Conservation (phyloP, 2,888 invertebrate species). For the Latheticus oryzae region DNA sequence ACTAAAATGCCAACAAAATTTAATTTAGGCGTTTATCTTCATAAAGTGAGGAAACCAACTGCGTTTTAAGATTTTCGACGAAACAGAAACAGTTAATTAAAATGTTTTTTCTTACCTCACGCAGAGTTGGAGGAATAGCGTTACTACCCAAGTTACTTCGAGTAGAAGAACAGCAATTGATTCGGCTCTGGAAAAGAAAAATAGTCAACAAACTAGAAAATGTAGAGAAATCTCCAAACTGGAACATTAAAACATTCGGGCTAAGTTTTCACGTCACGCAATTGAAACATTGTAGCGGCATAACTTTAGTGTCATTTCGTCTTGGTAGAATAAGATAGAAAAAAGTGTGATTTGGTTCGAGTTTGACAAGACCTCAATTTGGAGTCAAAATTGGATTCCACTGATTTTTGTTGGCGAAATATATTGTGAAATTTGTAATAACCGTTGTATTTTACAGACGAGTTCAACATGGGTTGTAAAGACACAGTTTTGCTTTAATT, state of each 20-base stretch:
- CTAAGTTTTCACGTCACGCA: too few relatives aligned
- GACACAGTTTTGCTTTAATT: too few relatives aligned
- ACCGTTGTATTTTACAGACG: too few relatives aligned
- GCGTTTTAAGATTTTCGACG: slow-evolving; percentile 11
- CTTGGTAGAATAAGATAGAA: too few relatives aligned
- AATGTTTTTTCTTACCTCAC: slow-evolving; percentile 48
- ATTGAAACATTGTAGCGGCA: slow-evolving; percentile 1
- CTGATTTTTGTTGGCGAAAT: too few relatives aligned
- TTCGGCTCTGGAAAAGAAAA: slow-evolving; percentile 67
- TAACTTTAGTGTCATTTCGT: too few relatives aligned
- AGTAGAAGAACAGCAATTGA: slow-evolving; percentile 71
- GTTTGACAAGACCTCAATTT: too few relatives aligned
- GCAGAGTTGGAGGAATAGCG: slow-evolving; percentile 69
- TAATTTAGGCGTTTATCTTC: slow-evolving; percentile 24
- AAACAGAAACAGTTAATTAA: slow-evolving; percentile 26
- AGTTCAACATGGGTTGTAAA: too few relatives aligned
- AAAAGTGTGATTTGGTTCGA: too few relatives aligned
- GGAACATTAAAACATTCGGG: slow-evolving; percentile 1
- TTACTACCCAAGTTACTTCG: slow-evolving; percentile 75
- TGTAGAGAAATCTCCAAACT: neutral
- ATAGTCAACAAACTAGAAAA: slow-evolving; percentile 3
- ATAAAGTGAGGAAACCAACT: slow-evolving; percentile 10
- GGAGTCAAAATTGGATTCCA: too few relatives aligned
- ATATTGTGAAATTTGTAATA: too few relatives aligned
- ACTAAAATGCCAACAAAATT: slow-evolving; percentile 11